Evolutionary conservation across 37 sponge, comb jelly and placozoan species (phyloP), one percentile per base, ranked within the genome.

Genomic region (Lycopodina hypogea): DNA sequence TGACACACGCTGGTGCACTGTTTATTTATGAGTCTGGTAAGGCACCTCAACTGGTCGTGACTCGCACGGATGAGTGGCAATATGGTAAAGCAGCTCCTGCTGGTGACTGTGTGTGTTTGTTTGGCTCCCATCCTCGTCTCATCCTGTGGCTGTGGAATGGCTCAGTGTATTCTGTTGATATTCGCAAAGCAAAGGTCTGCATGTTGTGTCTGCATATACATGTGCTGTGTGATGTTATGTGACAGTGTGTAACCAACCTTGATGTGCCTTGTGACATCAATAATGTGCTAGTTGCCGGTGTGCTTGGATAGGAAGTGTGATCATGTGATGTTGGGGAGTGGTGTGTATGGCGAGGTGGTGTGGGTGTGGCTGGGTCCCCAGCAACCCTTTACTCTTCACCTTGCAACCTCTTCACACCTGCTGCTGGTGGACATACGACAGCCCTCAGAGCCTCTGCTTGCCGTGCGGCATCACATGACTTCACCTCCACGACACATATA

Each of bases 51-150:
- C 50, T 45, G 17, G 33, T 65, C 18, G 30, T 28, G 21, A 9
- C 8, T 12, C 33, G 58, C 23, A 23, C 50, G 21, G 68, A 68
- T 48, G 37, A 1, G 1, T 21, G 52, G 40, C 0, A 39, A 38
- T 35, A 22, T 33, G 56, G 19, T 70, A 24, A 17, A 21, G 48
- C 14, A 2, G 21, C 14, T 70, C 35, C 7, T 12, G 18, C 56
- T 32, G 32, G 57, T 38, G 33, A 29, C 24, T 22, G 71, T n/a
- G 42, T 29, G 50, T 19, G 42, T 38, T 2, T 60, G 55, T 87
- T 61, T 76, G 88, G 88, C 7, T 56, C 73, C 23, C 88, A 87
- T 39, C 88, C 83, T 56, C 77, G 77, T 0, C 57, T 62, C 24
- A 42, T 81, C 2, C 21, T 87, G 30, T 22, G 76, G 17, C 72